Evolutionary conservation across 2,797 vertebrate species (phyloP).

Genomic region (Tokudaia muenninki): DNA sequence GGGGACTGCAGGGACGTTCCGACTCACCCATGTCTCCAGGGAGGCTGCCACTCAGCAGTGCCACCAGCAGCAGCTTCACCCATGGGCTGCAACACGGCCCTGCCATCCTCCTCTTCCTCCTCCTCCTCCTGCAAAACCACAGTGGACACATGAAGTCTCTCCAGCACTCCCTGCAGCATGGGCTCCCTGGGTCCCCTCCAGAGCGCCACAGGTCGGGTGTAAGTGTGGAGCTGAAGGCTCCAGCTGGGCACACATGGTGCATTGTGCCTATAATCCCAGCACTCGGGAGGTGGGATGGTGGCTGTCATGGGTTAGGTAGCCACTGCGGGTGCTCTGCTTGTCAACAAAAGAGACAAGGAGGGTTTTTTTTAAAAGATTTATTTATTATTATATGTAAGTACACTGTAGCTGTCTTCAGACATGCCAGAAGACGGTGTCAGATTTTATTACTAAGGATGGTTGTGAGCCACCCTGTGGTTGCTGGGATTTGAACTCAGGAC

Average conservation of each 20-base stretch:
- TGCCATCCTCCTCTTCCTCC: slow-evolving; percentile 87
- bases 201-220: no score
- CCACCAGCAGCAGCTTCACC: slow-evolving; percentile 88
- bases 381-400: no score
- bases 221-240: not conserved
- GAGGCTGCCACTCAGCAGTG: slow-evolving; percentile 85
- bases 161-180: fast-evolving
- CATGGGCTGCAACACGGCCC: slow-evolving; percentile 77
- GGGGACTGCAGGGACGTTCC: fast-evolving
- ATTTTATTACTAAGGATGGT: no score
- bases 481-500: no score
- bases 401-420: no score
- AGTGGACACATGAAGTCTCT: not conserved
- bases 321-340: not conserved
- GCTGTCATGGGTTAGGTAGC: not conserved
- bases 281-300: not conserved
- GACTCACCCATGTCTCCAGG: slow-evolving; percentile 89
- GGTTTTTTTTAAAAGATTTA: no score
- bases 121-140: slow-evolving; percentile 87
- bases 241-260: fast-evolving
- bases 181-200: not conserved
- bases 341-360: not conserved
- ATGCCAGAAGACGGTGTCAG: no score
- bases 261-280: not conserved
- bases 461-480: no score